phyloP scores from a whole-genome alignment of 1,140 invertebrate species.

The Periplaneta americana region DNA sequence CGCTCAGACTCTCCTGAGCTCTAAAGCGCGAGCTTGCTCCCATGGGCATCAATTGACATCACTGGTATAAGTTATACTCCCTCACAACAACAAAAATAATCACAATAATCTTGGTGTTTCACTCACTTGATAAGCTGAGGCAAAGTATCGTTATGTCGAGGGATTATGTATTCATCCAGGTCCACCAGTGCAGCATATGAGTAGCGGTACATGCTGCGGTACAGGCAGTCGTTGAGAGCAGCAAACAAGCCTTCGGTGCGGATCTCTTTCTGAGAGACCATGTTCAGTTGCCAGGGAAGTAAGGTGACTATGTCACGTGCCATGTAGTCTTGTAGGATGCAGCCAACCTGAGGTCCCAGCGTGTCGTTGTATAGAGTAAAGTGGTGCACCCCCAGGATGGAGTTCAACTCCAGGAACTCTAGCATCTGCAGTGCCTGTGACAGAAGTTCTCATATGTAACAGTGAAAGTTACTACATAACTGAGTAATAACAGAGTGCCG shows the following conservation, averaged over 20 bases:
- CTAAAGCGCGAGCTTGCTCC: too few relatives aligned
- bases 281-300: conserved; percentile 84
- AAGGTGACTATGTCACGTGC: conserved; percentile 64
- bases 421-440: conserved; percentile 70
- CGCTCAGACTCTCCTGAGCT: too few relatives aligned
- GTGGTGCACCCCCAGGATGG: conserved; percentile 77
- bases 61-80: too few relatives aligned
- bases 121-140: conserved; percentile 35
- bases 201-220: conserved; percentile 78
- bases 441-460: too few relatives aligned
- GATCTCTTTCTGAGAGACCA: conserved; percentile 85
- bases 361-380: conserved; percentile 94
- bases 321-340: conserved; percentile 69
- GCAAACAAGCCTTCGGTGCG: conserved; percentile 89
- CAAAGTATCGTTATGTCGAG: conserved; percentile 66
- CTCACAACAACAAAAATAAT: too few relatives aligned
- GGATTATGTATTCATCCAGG: conserved; percentile 87
- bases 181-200: conserved; percentile 81
- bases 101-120: too few relatives aligned
- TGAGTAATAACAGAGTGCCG: too few relatives aligned
- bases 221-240: conserved; percentile 89
- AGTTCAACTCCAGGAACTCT: conserved; percentile 89
- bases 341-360: conserved; percentile 59
- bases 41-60: too few relatives aligned
- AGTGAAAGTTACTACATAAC: too few relatives aligned